Conservation (phyloP, 2,888 invertebrate genomes). For the Lissocephala sabroskyi region DNA sequence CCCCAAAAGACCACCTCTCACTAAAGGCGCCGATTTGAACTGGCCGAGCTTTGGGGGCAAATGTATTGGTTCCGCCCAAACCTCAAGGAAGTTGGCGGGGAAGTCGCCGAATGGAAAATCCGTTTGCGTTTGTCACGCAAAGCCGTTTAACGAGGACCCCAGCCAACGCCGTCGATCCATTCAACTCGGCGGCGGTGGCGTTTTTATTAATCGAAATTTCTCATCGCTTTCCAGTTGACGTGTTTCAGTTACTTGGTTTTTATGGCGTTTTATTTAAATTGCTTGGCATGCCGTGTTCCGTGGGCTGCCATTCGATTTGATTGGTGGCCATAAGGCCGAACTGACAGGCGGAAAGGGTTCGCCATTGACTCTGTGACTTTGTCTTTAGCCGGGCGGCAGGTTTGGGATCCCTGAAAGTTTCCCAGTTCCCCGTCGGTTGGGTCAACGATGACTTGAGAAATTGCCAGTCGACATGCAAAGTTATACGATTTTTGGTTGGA, state of each 20-base stretch:
- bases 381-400: not conserved
- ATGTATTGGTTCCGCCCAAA: conserved; percentile 63
- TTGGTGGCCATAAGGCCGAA: conserved; percentile 9
- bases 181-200: conserved; percentile 2
- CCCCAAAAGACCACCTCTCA: too few relatives aligned
- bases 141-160: conserved; percentile 56
- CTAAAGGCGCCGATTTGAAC: too few relatives aligned
- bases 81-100: conserved; percentile 3
- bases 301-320: conserved; percentile 10
- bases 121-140: conserved; percentile 62
- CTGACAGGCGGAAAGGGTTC: conserved; percentile 52
- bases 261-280: conserved; percentile 48
- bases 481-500: too few relatives aligned
- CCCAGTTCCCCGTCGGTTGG: not conserved
- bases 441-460: conserved; percentile 6
- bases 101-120: conserved; percentile 27
- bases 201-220: conserved; percentile 50
- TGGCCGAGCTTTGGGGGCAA: conserved; percentile 17
- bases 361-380: conserved; percentile 45
- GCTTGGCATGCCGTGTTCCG: conserved; percentile 35
- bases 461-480: conserved; percentile 34
- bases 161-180: too few relatives aligned
- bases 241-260: conserved; percentile 21
- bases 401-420: too few relatives aligned
- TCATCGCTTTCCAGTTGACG: conserved; percentile 34